These are phyloP conservation scores for Oreochromis mossambicus DNA, from an alignment of 2,797 vertebrate genomes.

Conservation along the genomic window DNA sequence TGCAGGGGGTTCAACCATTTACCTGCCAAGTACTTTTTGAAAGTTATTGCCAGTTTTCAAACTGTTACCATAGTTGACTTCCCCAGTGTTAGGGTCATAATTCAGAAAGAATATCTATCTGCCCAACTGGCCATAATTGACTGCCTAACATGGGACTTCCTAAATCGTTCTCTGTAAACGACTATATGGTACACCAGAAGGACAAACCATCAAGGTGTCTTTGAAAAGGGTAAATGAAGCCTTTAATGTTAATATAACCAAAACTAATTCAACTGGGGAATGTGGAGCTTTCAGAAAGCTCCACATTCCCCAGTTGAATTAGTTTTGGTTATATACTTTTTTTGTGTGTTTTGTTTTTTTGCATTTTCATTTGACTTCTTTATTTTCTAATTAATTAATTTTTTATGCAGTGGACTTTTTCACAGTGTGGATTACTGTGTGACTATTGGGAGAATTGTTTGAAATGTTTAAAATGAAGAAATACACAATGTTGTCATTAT, in stretches of 20 bases:
- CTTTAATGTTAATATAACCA: background rate
- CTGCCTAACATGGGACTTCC: background rate
- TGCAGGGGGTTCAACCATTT: background rate
- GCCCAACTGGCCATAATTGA: too few species aligned
- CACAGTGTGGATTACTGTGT: background rate
- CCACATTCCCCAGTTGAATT: background rate
- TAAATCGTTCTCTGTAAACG: background rate
- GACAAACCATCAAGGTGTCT: background rate
- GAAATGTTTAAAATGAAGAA: background rate
- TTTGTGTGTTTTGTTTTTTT: background rate
- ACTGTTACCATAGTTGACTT: background rate
- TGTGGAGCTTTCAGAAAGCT: background rate
- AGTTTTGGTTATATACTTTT: background rate
- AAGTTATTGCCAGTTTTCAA: background rate
- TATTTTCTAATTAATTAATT: background rate
- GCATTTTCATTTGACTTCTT: background rate
- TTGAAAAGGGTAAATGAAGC: background rate
- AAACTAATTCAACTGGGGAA: too few species aligned
- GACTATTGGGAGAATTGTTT: background rate
- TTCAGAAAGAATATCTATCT: background rate
- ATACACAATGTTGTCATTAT: background rate
- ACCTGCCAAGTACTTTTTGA: background rate
- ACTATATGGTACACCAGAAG: background rate
- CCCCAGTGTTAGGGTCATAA: background rate
- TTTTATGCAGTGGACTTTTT: background rate